Evolutionary conservation across 1,140 invertebrate genomes (phyloP).

Genomic region (Camponotus vicinus): DNA sequence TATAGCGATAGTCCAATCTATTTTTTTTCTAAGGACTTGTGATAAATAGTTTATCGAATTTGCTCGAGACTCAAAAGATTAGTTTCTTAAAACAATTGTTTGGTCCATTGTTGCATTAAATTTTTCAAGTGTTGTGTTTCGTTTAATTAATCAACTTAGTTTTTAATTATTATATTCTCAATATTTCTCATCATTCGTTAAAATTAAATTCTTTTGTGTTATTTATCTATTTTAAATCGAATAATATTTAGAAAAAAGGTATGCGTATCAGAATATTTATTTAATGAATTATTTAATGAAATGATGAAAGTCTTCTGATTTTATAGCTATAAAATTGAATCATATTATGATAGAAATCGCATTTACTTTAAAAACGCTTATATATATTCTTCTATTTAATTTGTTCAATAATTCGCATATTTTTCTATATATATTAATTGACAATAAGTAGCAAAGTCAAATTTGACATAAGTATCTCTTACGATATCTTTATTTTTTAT

Average conservation of each 20-base stretch:
- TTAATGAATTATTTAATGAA: neutral
- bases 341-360: neutral
- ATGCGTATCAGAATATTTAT: neutral
- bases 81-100: neutral
- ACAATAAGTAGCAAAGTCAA: neutral
- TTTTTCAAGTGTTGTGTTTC: neutral
- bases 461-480: neutral
- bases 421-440: neutral
- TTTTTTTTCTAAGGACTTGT: neutral
- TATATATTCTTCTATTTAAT: neutral
- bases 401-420: neutral
- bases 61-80: neutral
- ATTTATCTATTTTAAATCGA: too few relatives aligned
- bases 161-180: neutral
- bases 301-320: neutral
- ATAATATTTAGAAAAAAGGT: neutral
- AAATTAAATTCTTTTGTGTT: too few relatives aligned
- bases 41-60: neutral
- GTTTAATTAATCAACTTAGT: too few relatives aligned
- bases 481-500: neutral
- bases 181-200: too few relatives aligned
- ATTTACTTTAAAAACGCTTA: neutral
- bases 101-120: neutral
- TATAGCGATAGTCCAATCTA: neutral
- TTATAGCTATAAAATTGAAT: neutral